phyloP scores from a whole-genome alignment of 2,113 vertebrate species.

The Dissostichus mawsoni region DNA sequence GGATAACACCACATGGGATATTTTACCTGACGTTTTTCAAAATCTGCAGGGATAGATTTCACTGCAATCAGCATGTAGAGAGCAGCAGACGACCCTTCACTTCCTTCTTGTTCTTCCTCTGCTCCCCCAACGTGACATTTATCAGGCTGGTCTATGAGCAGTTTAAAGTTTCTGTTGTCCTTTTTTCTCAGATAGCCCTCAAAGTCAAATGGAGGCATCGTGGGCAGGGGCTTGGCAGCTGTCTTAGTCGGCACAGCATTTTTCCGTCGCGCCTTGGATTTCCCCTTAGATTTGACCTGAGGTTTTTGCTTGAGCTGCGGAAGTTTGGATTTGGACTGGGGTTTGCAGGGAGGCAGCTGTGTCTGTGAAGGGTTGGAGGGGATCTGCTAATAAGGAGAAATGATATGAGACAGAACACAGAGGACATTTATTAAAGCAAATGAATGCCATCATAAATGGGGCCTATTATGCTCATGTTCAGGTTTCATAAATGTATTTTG shows the following conservation, averaged over 20 bases:
- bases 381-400: constrained; percentile 10
- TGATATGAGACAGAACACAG: background rate
- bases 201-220: constrained; percentile 89
- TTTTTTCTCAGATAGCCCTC: constrained; percentile 89
- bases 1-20: background rate
- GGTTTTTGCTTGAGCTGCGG: constrained; percentile 59
- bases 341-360: constrained; percentile 54
- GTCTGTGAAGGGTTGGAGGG: constrained; percentile 21
- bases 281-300: constrained; percentile 56
- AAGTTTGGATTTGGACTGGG: constrained; percentile 50
- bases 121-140: constrained; percentile 84
- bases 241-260: constrained; percentile 51
- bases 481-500: too few species aligned
- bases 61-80: constrained; percentile 94
- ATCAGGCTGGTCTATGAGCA: constrained; percentile 92
- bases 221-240: background rate
- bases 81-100: constrained; percentile 6
- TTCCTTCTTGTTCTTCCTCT: constrained; percentile 8
- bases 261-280: constrained; percentile 57
- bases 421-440: background rate
- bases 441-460: background rate
- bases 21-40: constrained; percentile 90
- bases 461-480: too few species aligned
- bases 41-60: constrained; percentile 92
- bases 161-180: constrained; percentile 90